Evolutionary conservation across 2,113 vertebrate genomes (phyloP).

Genomic region (Cyanoramphus novaezelandiae): DNA sequence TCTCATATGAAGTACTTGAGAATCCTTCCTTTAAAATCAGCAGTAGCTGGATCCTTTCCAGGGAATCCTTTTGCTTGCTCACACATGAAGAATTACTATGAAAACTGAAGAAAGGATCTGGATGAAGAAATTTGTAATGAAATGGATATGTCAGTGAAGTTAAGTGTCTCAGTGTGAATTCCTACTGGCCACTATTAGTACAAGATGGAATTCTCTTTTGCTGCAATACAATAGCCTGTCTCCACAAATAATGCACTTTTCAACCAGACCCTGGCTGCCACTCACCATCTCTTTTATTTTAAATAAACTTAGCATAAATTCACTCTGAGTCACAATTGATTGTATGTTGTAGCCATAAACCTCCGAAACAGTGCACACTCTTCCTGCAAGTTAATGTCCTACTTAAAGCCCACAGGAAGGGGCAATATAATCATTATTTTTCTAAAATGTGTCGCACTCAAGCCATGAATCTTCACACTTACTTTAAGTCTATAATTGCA

Average conservation of each 20-base stretch:
- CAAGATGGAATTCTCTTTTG: constrained; percentile 49
- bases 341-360: neutral
- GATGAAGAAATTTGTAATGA: constrained; percentile 27
- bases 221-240: constrained; percentile 45
- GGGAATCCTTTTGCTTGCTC: neutral
- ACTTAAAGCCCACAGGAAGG: neutral
- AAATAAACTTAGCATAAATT: constrained; percentile 38
- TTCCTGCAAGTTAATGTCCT: neutral
- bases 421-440: neutral
- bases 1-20: neutral
- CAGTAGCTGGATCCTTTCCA: neutral
- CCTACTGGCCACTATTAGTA: constrained; percentile 32
- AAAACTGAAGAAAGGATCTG: constrained; percentile 6
- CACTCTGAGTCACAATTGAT: neutral
- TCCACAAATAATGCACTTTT: constrained; percentile 39
- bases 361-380: neutral
- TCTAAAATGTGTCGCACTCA: neutral
- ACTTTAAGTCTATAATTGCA: neutral
- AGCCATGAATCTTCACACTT: neutral
- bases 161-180: constrained; percentile 27
- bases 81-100: neutral
- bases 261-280: neutral
- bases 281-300: constrained; percentile 37
- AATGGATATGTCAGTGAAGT: constrained; percentile 5
- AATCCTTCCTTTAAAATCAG: neutral